phyloP scores from a whole-genome alignment of 2,113 vertebrate species.

The Pachyramphus minor region DNA sequence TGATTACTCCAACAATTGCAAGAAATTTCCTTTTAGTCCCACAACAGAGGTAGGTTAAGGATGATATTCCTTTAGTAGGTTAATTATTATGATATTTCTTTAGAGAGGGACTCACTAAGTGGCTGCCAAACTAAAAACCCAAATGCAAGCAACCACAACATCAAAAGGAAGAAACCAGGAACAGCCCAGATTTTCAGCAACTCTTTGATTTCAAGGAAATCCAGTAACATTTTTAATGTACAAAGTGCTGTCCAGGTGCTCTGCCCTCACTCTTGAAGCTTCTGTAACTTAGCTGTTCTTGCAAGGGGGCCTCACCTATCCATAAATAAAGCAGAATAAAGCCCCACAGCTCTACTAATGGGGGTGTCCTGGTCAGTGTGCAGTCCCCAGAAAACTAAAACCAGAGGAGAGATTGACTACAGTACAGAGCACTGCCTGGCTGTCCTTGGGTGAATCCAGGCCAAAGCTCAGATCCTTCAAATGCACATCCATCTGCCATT shows the following conservation, averaged over 20 bases:
- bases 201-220: background rate
- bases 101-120: background rate
- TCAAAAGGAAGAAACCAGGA: background rate
- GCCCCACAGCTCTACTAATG: background rate
- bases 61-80: background rate
- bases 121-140: background rate
- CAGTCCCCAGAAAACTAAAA: background rate
- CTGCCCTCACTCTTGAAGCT: background rate
- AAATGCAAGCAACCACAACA: background rate
- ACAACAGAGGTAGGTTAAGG: background rate
- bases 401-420: background rate
- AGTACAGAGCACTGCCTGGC: background rate
- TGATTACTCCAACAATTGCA: background rate
- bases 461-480: background rate
- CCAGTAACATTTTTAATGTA: background rate
- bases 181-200: background rate
- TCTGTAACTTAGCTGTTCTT: background rate
- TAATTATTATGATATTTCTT: background rate
- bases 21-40: background rate
- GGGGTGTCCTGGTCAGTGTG: background rate
- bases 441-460: background rate
- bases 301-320: background rate
- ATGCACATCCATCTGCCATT: background rate
- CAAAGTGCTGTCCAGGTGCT: background rate
- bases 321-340: background rate